A percentile compares a stretch with the other conserved stretches of the same genome.
Evolutionary conservation across 1,140 invertebrate species (phyloP).

Genomic region (Megathymus violae): DNA sequence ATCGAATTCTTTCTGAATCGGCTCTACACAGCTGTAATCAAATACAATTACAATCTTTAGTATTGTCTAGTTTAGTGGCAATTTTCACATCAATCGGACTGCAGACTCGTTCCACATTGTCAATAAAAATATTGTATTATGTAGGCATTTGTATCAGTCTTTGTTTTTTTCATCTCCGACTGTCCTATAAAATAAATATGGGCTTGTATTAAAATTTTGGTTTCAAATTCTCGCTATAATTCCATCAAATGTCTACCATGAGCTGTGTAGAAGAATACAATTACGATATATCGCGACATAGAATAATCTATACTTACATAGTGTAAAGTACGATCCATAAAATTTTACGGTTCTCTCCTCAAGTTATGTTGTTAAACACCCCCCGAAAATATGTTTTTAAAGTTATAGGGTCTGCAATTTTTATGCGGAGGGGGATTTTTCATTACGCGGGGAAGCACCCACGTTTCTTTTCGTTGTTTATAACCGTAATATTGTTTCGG

Average conservation of each 20-base stretch:
- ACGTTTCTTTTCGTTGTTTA: constrained; percentile 52
- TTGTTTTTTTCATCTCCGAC: too few relatives aligned
- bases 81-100: too few relatives aligned
- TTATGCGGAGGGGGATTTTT: constrained; percentile 53
- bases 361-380: constrained; percentile 1
- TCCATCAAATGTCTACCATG: background rate
- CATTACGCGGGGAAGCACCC: constrained; percentile 53
- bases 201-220: too few relatives aligned
- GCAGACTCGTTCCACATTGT: too few relatives aligned
- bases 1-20: too few relatives aligned
- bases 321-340: constrained; percentile 12
- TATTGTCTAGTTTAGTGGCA: too few relatives aligned
- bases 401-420: constrained; percentile 49
- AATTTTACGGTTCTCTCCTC: constrained; percentile 1
- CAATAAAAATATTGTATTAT: too few relatives aligned
- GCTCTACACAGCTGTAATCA: too few relatives aligned
- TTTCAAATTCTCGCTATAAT: background rate
- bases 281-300: background rate
- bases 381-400: constrained; percentile 38
- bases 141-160: too few relatives aligned
- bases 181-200: too few relatives aligned
- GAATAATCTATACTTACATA: background rate
- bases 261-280: background rate
- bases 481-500: constrained; percentile 64
- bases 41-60: too few relatives aligned